phyloP scores from a whole-genome alignment of 2,888 invertebrate genomes.

The Kuschelorhynchus macadamiae region DNA sequence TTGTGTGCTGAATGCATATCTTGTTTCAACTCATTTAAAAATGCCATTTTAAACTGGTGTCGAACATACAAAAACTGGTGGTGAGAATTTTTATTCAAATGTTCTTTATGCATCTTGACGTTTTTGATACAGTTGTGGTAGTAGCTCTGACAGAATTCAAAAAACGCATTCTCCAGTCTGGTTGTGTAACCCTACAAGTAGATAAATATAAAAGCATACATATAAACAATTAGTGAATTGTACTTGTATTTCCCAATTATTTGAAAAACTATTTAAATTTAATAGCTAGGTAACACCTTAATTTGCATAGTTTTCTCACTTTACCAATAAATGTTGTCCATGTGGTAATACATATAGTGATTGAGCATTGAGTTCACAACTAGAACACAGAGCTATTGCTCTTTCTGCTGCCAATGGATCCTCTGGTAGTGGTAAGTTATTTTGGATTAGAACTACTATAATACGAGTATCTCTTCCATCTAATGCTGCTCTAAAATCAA shows the following conservation, averaged over 20 bases:
- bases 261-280: too few relatives aligned
- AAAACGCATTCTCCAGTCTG: conserved; percentile 93
- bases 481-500: conserved; percentile 74
- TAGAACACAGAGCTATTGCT: conserved; percentile 90
- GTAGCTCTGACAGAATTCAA: conserved; percentile 92
- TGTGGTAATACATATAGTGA: conserved; percentile 90
- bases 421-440: conserved; percentile 82
- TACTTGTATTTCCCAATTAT: too few relatives aligned
- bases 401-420: conserved; percentile 90
- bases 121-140: conserved; percentile 91
- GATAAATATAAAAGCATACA: too few relatives aligned
- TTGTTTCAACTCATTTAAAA: conserved; percentile 93
- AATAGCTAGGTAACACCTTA: too few relatives aligned
- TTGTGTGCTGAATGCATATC: conserved; percentile 89
- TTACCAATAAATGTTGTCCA: conserved; percentile 82
- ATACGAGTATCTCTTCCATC: conserved; percentile 83
- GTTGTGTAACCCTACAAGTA: conserved; percentile 73
- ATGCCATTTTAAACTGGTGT: conserved; percentile 97
- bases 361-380: conserved; percentile 93
- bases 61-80: conserved; percentile 93
- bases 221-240: too few relatives aligned
- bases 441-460: conserved; percentile 92
- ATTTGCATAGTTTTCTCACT: too few relatives aligned
- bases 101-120: conserved; percentile 90
- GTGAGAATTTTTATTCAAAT: conserved; percentile 91